Conservation (phyloP, 2,113 vertebrate genomes). For the Chlamydotis undulata region DNA sequence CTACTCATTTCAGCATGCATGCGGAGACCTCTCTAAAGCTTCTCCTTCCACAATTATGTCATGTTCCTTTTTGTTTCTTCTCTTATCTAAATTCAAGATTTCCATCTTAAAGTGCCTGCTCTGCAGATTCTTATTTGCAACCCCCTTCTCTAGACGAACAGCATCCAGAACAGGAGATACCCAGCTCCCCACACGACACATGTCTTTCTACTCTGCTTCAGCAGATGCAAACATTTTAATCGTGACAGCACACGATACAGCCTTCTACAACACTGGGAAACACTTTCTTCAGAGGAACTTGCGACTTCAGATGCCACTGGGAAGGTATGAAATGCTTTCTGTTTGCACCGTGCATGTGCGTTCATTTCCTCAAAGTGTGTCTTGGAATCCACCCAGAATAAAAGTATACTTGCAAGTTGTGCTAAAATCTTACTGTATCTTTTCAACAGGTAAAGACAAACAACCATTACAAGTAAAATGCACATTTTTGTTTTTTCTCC, state of each 20-base stretch:
- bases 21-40: not conserved
- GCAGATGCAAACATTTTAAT: not conserved
- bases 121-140: not conserved
- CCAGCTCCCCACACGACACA: not conserved
- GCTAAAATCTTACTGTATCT: not conserved
- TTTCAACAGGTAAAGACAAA: not conserved
- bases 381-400: not conserved
- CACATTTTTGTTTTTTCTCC: not conserved
- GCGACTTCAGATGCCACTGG: not conserved
- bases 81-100: not conserved
- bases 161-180: not conserved
- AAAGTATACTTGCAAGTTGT: not conserved
- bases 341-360: not conserved
- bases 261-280: not conserved
- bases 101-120: not conserved
- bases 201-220: not conserved
- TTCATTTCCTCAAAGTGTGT: not conserved
- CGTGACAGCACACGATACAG: not conserved
- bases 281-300: not conserved
- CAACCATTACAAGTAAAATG: not conserved
- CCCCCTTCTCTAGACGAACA: not conserved
- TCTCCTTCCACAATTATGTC: not conserved
- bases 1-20: not conserved
- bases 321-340: not conserved
- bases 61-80: not conserved